Percentiles rank a stretch among this genome's conserved stretches.
Evolutionary conservation across 2,113 vertebrate genomes (phyloP).

Genomic region (Burhinus oedicnemus): DNA sequence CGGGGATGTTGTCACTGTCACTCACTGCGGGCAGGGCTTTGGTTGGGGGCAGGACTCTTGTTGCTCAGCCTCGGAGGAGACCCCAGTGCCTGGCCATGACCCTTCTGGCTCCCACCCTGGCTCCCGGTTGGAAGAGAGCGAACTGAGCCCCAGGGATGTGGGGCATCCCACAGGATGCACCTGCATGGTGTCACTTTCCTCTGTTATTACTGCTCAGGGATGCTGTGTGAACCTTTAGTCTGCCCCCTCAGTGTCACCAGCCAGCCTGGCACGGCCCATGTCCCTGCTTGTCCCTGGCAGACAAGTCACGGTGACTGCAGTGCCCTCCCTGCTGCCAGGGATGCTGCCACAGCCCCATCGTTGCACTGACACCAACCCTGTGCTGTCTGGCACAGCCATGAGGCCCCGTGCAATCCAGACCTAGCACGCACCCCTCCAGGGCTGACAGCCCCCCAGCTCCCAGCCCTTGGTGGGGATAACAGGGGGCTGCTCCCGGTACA

Average conservation of each 20-base stretch:
- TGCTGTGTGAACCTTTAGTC: rapidly evolving
- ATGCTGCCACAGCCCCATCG: rapidly evolving
- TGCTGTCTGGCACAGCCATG: neutral
- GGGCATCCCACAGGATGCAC: neutral
- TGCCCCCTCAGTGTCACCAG: rapidly evolving
- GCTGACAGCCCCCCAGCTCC: neutral
- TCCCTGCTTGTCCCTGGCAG: neutral
- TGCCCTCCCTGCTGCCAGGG: neutral
- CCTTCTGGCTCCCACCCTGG: neutral
- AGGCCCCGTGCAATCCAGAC: too few relatives aligned
- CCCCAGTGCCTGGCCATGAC: neutral
- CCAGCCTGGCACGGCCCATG: neutral
- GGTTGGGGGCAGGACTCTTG: rapidly evolving
- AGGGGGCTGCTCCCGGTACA: neutral
- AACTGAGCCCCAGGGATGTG: rapidly evolving
- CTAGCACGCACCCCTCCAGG: rapidly evolving
- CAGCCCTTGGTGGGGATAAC: too few relatives aligned
- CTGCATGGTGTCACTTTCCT: rapidly evolving
- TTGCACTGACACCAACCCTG: rapidly evolving
- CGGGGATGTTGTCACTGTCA: rapidly evolving
- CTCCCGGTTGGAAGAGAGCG: neutral
- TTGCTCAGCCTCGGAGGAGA: neutral
- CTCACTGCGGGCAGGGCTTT: neutral
- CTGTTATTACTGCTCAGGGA: rapidly evolving
- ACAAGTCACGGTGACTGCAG: rapidly evolving